A percentile compares a stretch with the other conserved stretches of the same genome.
Conservation (phyloP, 2,888 invertebrate species). For the Epistrophe grossulariae region DNA sequence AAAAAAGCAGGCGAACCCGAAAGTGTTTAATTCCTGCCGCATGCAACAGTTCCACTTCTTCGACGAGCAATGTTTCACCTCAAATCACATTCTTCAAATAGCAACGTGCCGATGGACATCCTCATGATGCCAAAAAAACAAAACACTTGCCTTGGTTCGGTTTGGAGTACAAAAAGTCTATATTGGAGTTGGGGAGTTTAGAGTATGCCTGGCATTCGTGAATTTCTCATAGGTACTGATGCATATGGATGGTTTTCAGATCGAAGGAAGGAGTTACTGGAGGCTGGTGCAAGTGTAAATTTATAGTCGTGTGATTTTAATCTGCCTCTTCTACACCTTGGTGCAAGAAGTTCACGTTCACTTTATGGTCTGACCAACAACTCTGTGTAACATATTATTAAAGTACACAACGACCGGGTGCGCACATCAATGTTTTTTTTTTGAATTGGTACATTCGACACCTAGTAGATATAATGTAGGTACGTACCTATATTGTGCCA, state of each 20-base stretch:
- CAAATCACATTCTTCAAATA: slow-evolving; percentile 74
- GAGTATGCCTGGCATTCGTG: slow-evolving; percentile 64
- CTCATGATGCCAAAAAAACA: slow-evolving; percentile 3
- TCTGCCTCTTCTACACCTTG: slow-evolving; percentile 77
- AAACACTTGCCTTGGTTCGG: slow-evolving; percentile 44
- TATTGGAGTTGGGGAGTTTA: slow-evolving; percentile 19
- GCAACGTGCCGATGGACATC: slow-evolving; percentile 64
- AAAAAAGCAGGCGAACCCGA: slow-evolving; percentile 70
- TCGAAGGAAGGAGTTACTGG: slow-evolving; percentile 71
- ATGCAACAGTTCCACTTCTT: slow-evolving; percentile 68
- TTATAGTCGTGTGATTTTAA: slow-evolving; percentile 84
- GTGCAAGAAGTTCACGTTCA: slow-evolving; percentile 68
- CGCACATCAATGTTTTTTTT: slow-evolving; percentile 56
- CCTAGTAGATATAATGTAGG: not conserved
- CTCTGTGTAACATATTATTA: slow-evolving; percentile 65
- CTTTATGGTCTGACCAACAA: slow-evolving; percentile 62
- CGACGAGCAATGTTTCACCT: slow-evolving; percentile 67
- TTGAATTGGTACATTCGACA: slow-evolving; percentile 4
- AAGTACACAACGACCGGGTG: slow-evolving; percentile 62
- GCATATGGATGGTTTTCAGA: slow-evolving; percentile 35
- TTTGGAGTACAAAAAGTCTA: slow-evolving; percentile 17
- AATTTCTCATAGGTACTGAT: slow-evolving; percentile 62
- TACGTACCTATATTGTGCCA: not conserved
- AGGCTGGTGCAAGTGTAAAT: slow-evolving; percentile 84
- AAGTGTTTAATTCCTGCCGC: slow-evolving; percentile 74